phyloP scores from a whole-genome alignment of 2,888 invertebrate species.

The Arctia plantaginis region DNA sequence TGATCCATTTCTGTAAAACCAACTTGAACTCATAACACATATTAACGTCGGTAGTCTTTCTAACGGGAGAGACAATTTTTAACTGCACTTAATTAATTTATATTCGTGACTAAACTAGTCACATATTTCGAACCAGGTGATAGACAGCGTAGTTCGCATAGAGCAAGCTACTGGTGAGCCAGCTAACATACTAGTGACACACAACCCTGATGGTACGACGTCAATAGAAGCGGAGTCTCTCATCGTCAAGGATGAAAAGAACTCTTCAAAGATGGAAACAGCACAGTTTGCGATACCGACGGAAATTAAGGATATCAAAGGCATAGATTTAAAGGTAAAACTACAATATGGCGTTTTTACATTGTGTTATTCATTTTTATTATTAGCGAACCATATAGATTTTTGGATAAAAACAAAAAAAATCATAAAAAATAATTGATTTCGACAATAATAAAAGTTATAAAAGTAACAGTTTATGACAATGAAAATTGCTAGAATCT shows the following conservation, averaged over 20 bases:
- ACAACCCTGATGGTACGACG: constrained; percentile 83
- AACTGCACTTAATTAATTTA: constrained; percentile 31
- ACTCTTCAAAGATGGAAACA: constrained; percentile 69
- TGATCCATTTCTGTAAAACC: neutral
- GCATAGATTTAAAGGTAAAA: constrained; percentile 80
- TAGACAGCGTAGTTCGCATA: constrained; percentile 84
- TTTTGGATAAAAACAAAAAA: neutral
- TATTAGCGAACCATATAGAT: neutral
- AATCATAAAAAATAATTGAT: too few species aligned
- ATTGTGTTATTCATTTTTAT: neutral
- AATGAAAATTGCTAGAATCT: neutral
- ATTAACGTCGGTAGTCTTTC: too few species aligned
- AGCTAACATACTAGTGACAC: constrained; percentile 83
- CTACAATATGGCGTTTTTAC: neutral
- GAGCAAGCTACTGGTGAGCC: constrained; percentile 84
- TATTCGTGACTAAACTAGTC: constrained; percentile 29
- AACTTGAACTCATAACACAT: too few species aligned
- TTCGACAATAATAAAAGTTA: neutral
- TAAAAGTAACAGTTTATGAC: neutral
- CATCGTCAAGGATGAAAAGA: constrained; percentile 87
- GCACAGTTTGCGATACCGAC: constrained; percentile 82
- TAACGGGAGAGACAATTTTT: constrained; percentile 4
- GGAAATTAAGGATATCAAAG: constrained; percentile 83
- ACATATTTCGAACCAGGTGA: constrained; percentile 64
- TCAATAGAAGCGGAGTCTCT: constrained; percentile 82